Conservation (phyloP, 2,797 vertebrate species). For the Thunnus albacares region DNA sequence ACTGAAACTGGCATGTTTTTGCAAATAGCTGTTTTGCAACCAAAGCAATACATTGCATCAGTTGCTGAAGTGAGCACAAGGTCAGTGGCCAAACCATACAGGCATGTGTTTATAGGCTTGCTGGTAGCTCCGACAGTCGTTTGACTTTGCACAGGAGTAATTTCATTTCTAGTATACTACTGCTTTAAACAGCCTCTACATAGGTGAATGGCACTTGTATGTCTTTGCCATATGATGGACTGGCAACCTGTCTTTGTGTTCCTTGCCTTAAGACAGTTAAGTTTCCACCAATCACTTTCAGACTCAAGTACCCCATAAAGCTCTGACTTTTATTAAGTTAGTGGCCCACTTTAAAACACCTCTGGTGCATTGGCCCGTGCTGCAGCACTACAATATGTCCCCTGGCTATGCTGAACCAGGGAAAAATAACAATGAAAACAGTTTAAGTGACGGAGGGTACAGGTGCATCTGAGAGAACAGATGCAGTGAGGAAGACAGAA, state of each 20-base stretch:
- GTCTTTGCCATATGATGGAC: background rate
- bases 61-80: background rate
- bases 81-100: background rate
- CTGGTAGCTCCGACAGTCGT: background rate
- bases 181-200: conserved; percentile 1
- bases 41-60: no score
- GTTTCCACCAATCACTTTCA: conserved; percentile 32
- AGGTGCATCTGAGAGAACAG: conserved; percentile 35
- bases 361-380: conserved; percentile 28
- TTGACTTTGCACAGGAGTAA: background rate
- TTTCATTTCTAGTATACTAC: background rate
- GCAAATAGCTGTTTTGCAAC: background rate
- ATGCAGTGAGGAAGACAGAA: conserved; percentile 1
- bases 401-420: conserved; percentile 34
- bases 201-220: background rate
- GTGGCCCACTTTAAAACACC: conserved; percentile 50
- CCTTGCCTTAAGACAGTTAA: background rate
- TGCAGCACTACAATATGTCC: conserved; percentile 35
- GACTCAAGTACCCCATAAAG: conserved; percentile 29
- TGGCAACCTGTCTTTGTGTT: background rate
- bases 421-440: conserved; percentile 45
- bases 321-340: conserved; percentile 61
- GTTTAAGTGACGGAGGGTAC: conserved; percentile 37
- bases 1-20: background rate
- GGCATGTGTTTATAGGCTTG: background rate